Base-by-base conservation (phyloP, 1,140 invertebrate genomes). In the Heliconius hermathena region DNA sequence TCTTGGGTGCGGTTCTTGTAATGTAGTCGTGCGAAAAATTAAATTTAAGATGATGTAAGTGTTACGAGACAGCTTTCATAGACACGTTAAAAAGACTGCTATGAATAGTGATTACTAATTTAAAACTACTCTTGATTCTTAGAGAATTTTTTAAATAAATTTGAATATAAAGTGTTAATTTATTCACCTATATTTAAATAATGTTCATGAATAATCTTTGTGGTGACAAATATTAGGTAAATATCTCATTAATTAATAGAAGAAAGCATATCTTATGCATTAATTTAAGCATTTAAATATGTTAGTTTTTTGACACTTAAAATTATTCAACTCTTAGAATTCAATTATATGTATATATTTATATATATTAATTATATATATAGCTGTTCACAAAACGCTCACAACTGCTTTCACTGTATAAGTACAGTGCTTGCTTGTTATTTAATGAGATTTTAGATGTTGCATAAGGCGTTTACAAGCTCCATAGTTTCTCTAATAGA, bases 361-460 rank as follows among this genome's bases (percentile, higher is more conserved):
- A 36, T 36, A 3, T 54, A 6, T 20, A 54, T 54, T 6, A 20
- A 20, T n/a, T 20, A 16, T 3, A 1, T 46, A 46, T 4, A 46
- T 16, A 16, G 0, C 11, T 5, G 22, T 75, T 54, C 33, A 22
- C 70, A 80, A 79, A 81, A 73, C 70, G 46, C 73, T 76, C 73
- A 74, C 77, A 70, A 71, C 74, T 85, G 85, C 88, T 90, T 90
- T 90, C 88, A 90, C 88, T 81, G 54, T 54, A 77, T 66, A 77
- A 77, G 79, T 52, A 87, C 82, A 90, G 87, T 87, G 74, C 86
- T 52, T 71, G 78, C 86, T 52, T 74, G 78, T 80, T 90, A 89
- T 87, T 86, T 89, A 90, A 90, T 87, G 78, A 78, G 78, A 81
- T 84, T 85, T 86, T 86, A 82, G 82, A 82, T 83, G 80, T 89